Percentiles rank a stretch among this genome's conserved stretches.
phyloP scores from a whole-genome alignment of 2,888 invertebrate genomes.

The Ecliptopera silaceata region DNA sequence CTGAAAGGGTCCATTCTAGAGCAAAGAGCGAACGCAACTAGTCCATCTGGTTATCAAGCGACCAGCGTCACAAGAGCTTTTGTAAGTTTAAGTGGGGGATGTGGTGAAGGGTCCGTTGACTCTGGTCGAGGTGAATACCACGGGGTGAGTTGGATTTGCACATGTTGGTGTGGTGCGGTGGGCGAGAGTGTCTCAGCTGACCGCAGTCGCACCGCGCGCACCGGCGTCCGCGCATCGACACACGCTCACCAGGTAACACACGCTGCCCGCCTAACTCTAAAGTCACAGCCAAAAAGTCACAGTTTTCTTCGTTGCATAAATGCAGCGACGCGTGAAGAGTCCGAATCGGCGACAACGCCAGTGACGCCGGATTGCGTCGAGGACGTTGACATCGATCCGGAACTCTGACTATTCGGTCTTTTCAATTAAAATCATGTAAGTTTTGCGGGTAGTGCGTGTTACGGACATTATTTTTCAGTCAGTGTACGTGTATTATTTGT shows the following conservation, averaged over 20 bases:
- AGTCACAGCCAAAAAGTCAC: slow-evolving; percentile 50
- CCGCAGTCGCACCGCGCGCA: slow-evolving; percentile 76
- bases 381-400: slow-evolving; percentile 72
- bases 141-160: slow-evolving; percentile 62
- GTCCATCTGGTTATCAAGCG: slow-evolving; percentile 38
- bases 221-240: slow-evolving; percentile 72
- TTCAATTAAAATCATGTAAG: slow-evolving; percentile 55
- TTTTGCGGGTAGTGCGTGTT: slow-evolving; percentile 70
- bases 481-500: slow-evolving; percentile 71
- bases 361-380: slow-evolving; percentile 64
- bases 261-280: slow-evolving; percentile 76
- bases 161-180: slow-evolving; percentile 61
- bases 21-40: slow-evolving; percentile 33
- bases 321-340: slow-evolving; percentile 69
- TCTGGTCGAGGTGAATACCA: slow-evolving; percentile 59
- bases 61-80: slow-evolving; percentile 47
- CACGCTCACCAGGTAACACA: slow-evolving; percentile 72
- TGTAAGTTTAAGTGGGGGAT: slow-evolving; percentile 14
- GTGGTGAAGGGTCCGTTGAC: slow-evolving; percentile 35
- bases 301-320: slow-evolving; percentile 58
- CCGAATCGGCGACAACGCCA: slow-evolving; percentile 63
- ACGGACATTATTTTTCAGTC: slow-evolving; percentile 52
- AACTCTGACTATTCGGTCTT: slow-evolving; percentile 56
- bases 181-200: slow-evolving; percentile 64
- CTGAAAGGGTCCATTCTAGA: slow-evolving; percentile 50